Evolutionary conservation across 2,888 invertebrate genomes (phyloP).

Genomic region (Lagria hirta): DNA sequence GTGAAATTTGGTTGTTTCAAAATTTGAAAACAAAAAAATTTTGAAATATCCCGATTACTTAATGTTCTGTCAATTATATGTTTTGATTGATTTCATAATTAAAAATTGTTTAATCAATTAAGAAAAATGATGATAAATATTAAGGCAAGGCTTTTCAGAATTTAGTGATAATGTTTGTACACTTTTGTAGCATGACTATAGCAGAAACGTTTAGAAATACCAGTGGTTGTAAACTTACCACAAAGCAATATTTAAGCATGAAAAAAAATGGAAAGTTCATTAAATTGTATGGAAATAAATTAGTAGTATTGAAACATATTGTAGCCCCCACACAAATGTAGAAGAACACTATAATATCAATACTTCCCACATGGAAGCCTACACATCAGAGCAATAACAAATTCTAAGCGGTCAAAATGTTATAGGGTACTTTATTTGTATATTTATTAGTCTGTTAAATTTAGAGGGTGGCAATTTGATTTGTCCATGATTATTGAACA

Average conservation of each 20-base stretch:
- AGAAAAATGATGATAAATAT: too few species aligned
- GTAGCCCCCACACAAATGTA: conserved; percentile 38
- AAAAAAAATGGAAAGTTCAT: conserved; percentile 22
- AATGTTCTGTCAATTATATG: too few species aligned
- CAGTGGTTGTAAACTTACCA: conserved; percentile 14
- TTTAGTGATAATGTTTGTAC: too few species aligned
- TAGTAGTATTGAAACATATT: conserved; percentile 19
- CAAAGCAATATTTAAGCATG: conserved; percentile 5
- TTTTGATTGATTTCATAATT: too few species aligned
- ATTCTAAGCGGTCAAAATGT: conserved; percentile 40
- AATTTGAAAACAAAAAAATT: too few species aligned
- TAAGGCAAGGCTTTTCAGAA: too few species aligned
- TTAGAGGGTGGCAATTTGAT: conserved; percentile 16
- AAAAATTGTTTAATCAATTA: too few species aligned
- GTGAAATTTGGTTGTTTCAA: too few species aligned
- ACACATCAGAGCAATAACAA: conserved; percentile 34
- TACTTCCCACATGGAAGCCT: conserved; percentile 41
- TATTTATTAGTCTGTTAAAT: conserved; percentile 31
- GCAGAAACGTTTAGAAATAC: too few species aligned
- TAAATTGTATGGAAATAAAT: conserved; percentile 36
- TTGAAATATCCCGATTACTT: too few species aligned
- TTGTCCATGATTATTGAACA: too few species aligned
- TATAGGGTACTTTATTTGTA: conserved; percentile 37
- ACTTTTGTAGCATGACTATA: too few species aligned
- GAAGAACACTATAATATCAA: conserved; percentile 45